These are phyloP conservation scores for Zonitis immaculata DNA, from an alignment of 2,888 invertebrate genomes.

Conservation along the genomic window DNA sequence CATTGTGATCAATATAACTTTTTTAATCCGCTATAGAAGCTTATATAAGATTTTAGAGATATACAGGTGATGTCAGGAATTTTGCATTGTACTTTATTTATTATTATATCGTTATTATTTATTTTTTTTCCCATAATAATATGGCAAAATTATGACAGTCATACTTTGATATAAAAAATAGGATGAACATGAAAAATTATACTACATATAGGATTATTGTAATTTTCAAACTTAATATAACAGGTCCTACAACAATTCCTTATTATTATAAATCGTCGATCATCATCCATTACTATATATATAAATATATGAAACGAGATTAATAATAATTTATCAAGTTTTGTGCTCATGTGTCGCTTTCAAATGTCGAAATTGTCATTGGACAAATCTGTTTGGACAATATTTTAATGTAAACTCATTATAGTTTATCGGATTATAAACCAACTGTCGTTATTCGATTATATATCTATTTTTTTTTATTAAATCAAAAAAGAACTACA, in stretches of 20 bases:
- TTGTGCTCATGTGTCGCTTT: too few relatives aligned
- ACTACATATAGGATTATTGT: too few relatives aligned
- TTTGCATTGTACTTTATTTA: neutral
- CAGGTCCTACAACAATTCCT: neutral
- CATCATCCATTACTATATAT: too few relatives aligned
- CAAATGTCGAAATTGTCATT: slow-evolving; percentile 15
- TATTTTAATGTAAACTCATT: slow-evolving; percentile 42
- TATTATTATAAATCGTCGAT: slow-evolving; percentile 12
- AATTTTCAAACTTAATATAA: slow-evolving; percentile 4
- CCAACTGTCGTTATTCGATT: too few relatives aligned
- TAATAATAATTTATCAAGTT: slow-evolving; percentile 12
- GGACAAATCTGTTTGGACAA: slow-evolving; percentile 38
- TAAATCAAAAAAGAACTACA: too few relatives aligned
- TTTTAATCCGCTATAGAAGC: slow-evolving; percentile 15
- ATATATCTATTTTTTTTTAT: too few relatives aligned
- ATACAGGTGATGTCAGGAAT: slow-evolving; percentile 10
- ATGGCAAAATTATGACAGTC: neutral
- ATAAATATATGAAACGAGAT: slow-evolving; percentile 11
- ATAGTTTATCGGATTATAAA: slow-evolving; percentile 43
- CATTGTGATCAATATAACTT: slow-evolving; percentile 26
- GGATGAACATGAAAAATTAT: too few relatives aligned
- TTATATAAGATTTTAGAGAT: slow-evolving; percentile 11
- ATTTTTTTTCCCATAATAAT: too few relatives aligned
- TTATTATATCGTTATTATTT: too few relatives aligned
- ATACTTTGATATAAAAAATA: too few relatives aligned